Base-by-base conservation (phyloP, 2,797 vertebrate species). In the Bradypus variegatus region DNA sequence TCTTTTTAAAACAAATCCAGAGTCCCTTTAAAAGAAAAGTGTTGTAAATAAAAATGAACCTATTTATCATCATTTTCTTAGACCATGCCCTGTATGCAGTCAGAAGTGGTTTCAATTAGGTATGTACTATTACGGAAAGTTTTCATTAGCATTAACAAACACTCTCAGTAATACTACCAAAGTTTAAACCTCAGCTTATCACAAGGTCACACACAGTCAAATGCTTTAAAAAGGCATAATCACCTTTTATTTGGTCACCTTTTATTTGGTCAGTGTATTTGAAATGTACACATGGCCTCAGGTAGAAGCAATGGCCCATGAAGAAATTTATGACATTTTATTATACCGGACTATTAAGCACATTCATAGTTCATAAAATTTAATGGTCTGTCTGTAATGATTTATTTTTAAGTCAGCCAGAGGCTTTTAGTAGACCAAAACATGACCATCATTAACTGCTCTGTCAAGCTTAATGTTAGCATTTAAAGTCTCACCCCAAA, bases 361-460 rank as follows among this genome's bases (percentile, higher is more conserved):
- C 27, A 92, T 83, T 95, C 91, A 96, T 93, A 96, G 79, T 94
- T 96, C 95, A 93, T 90, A 93, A 91, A 89, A 89, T 73, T 85
- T 94, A 97, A 97, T 94, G 86, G 94, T 94, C 70, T 92, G 45
- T 80, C 89, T 90, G 65, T 64, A 84, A 81, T 86, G 45, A 95
- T 96, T 96, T 95, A 95, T 93, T 97, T 96, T 96, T 92, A 97
- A 95, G 91, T 92, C 86, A 95, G 33, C 33, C 38, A 72, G 83
- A 94, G 86, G 77, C 38, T 94, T 95, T 95, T 82, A 90, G 88
- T 94, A 95, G 69, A 38, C 69, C 83, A 77, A 96, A 97, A 94
- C 23, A 93, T 33, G 73, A 90, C 72, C 81, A 53, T 53, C 53
- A 94, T 72, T 87, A 93, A 73, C 91, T 77, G 53, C 72, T 78